Evolutionary conservation across 2,113 vertebrate species (phyloP).

Genomic region (Leptobrachium leishanense): DNA sequence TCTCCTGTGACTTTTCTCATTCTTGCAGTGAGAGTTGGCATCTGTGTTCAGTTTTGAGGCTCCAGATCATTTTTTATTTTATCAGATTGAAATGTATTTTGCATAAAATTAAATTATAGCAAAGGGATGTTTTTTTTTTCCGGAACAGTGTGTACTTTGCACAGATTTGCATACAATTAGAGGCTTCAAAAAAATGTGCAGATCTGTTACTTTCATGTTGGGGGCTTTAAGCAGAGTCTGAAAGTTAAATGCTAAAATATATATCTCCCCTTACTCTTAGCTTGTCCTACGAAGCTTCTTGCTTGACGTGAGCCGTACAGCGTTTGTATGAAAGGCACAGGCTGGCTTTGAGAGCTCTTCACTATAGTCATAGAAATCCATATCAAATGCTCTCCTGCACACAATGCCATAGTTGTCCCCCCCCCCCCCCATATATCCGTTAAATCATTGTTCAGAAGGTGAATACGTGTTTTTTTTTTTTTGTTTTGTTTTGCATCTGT

Average conservation of each 20-base stretch:
- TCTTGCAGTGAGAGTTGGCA: background rate
- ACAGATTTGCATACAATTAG: slow-evolving; percentile 33
- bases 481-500: background rate
- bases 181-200: slow-evolving; percentile 10
- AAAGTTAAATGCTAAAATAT: slow-evolving; percentile 5
- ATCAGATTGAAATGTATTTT: slow-evolving; percentile 26
- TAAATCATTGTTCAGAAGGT: background rate
- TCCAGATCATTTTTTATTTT: background rate
- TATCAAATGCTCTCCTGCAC: too few relatives aligned
- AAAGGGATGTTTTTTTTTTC: background rate
- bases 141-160: slow-evolving; percentile 9
- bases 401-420: too few relatives aligned
- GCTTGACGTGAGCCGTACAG: slow-evolving; percentile 21
- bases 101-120: slow-evolving; percentile 27
- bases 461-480: background rate
- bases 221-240: background rate
- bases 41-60: background rate
- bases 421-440: background rate
- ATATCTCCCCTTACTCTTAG: background rate
- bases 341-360: slow-evolving; percentile 25
- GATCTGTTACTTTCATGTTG: slow-evolving; percentile 30
- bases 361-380: slow-evolving; percentile 13
- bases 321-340: slow-evolving; percentile 13
- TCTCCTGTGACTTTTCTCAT: background rate
- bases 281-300: background rate